Base-by-base conservation (phyloP, 92 coral and sea anemone species). In the Nematostella vectensis region DNA sequence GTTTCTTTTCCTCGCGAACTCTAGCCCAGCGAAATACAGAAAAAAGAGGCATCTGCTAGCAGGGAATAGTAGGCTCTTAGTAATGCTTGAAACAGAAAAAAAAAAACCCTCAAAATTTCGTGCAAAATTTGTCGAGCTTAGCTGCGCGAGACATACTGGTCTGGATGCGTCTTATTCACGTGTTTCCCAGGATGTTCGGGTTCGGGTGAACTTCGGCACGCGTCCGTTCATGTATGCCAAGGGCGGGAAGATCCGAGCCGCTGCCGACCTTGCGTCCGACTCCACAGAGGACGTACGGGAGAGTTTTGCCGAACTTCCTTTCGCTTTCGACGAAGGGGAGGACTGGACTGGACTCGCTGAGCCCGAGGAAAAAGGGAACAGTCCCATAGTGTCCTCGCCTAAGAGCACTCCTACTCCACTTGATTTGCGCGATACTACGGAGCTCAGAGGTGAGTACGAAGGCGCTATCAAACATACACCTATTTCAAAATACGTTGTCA, bases 121-220 rank as follows among this genome's bases (percentile, higher is more conserved):
- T n/a, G n/a, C n/a, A n/a, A n/a, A n/a, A n/a, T n/a, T n/a, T n/a
- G n/a, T n/a, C n/a, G n/a, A n/a, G n/a, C n/a, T n/a, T n/a, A n/a
- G n/a, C n/a, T n/a, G n/a, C n/a, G n/a, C n/a, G n/a, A n/a, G n/a
- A n/a, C n/a, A n/a, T n/a, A n/a, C n/a, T n/a, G n/a, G n/a, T n/a
- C n/a, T n/a, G n/a, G n/a, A n/a, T n/a, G n/a, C n/a, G n/a, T n/a
- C n/a, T n/a, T n/a, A n/a, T n/a, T n/a, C n/a, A n/a, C n/a, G n/a
- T n/a, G n/a, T n/a, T n/a, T n/a, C n/a, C n/a, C n/a, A 91, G 98
- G 69, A 81, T 58, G 83, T 91, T 44, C 83, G 83, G 20, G 84
- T 85, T 23, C 94, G 77, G 1, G 98, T 81, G 27, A 91, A 91
- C 57, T 82, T 91, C 58, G 95, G 98, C 20, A 72, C 66, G 27